These are phyloP conservation scores for Mormyrus iriodes DNA, from an alignment of 2,113 vertebrate genomes.

Conservation along the genomic window DNA sequence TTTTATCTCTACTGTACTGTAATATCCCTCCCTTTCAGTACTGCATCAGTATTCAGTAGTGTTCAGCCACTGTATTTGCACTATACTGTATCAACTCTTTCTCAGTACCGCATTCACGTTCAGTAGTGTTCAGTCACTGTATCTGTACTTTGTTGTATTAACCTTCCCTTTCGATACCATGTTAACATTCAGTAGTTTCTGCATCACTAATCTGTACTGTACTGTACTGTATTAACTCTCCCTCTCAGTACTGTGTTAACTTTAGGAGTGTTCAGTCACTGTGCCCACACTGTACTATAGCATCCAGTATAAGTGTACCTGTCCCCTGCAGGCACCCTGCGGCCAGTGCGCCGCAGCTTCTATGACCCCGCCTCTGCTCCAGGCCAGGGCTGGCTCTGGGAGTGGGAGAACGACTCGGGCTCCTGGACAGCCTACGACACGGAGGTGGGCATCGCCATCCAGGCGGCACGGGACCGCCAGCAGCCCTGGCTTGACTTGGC, in stretches of 20 bases:
- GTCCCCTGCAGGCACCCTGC: slow-evolving; percentile 74
- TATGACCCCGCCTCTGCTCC: slow-evolving; percentile 92
- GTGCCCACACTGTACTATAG: neutral
- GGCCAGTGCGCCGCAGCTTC: slow-evolving; percentile 87
- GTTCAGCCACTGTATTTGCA: neutral
- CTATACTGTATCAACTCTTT: neutral
- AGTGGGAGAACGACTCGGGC: slow-evolving; percentile 90
- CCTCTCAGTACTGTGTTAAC: neutral
- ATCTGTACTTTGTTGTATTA: neutral
- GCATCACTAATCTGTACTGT: too few species aligned
- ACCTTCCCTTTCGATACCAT: neutral
- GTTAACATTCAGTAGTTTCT: too few species aligned
- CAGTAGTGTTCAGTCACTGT: neutral
- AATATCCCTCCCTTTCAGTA: neutral
- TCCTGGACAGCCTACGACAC: slow-evolving; percentile 97
- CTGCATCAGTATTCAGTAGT: neutral
- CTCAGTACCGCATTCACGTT: neutral
- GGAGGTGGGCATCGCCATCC: slow-evolving; percentile 94
- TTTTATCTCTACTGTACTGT: neutral
- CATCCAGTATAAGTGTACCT: neutral
- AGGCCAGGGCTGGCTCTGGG: slow-evolving; percentile 92
- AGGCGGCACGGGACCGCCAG: slow-evolving; percentile 92
- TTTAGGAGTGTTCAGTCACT: neutral
- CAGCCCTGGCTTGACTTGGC: slow-evolving; percentile 97
- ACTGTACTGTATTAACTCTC: neutral